Base-by-base conservation (phyloP, 2,888 invertebrate genomes). In the Strigamia transsilvanica region DNA sequence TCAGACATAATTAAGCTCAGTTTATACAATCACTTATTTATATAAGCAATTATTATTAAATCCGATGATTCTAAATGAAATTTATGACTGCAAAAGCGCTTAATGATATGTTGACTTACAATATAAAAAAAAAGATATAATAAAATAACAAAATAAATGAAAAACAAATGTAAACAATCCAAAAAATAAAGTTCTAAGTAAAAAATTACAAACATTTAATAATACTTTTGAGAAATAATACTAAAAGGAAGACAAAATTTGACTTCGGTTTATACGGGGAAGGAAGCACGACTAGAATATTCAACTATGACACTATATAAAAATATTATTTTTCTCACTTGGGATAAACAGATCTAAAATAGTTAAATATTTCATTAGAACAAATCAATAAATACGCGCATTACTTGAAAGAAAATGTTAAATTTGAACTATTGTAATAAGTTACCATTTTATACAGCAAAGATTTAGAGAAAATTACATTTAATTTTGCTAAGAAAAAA, bases 21-120 rank as follows among this genome's bases (percentile, higher is more conserved):
- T 21, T 23, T 23, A 61, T 61, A 7, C 12, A 61, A 61, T 21
- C 23, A 21, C 4, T 18, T 61, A 21, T 61, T 56, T 61, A 56
- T 56, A 56, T 56, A 56, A 56, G 4, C 21, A 56, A 21, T 56
- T 56, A 56, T 56, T 18, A 61, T 21, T 61, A 61, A 61, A 61
- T 21, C 21, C 7, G 18, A 61, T 61, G 6, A 7, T 38, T 38
- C 38, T 38, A 38, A 38, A 38, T 38, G 2, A 38, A 38, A 0
- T 38, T 38, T 10, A 10, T 38, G 38, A 38, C 38, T 9, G 38
- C 38, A 38, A 38, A 38, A 38, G 6, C 2, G 10, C 6, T 38
- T 38, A 6, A 38, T 38, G 38, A 38, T 38, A 38, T 38, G 38
- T 38, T 2, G 38, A 38, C 38, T 38, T 7, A 38, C n/a, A 38